A percentile compares a stretch with the other conserved stretches of the same genome.
phyloP scores from a whole-genome alignment of 2,888 invertebrate species.

The Ceraclea dissimilis region DNA sequence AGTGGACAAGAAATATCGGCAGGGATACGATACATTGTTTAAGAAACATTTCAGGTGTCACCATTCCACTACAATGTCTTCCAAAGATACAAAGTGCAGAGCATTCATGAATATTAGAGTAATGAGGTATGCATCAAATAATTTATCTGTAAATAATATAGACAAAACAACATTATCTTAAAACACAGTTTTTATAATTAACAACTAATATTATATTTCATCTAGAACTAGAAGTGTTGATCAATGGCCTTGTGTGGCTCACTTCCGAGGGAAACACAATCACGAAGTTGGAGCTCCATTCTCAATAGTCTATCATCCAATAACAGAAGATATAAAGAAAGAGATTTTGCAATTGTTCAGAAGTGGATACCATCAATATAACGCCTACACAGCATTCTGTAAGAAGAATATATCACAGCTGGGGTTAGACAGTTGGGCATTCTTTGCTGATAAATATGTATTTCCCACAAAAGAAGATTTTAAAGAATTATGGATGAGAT shows the following conservation, averaged over 20 bases:
- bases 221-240: background rate
- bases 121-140: background rate
- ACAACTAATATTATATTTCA: too few species aligned
- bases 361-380: conserved; percentile 1
- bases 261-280: conserved; percentile 5
- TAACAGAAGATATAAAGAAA: conserved; percentile 5
- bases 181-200: too few species aligned
- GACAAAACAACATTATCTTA: too few species aligned
- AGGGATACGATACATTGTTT: conserved; percentile 4
- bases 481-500: conserved; percentile 4
- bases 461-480: conserved; percentile 5
- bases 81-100: background rate
- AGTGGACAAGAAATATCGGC: conserved; percentile 1
- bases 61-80: background rate
- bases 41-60: conserved; percentile 1
- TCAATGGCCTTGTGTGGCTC: conserved; percentile 2
- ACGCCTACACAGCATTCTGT: conserved; percentile 1
- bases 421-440: conserved; percentile 3
- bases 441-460: conserved; percentile 4
- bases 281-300: conserved; percentile 5
- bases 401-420: conserved; percentile 1
- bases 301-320: conserved; percentile 2
- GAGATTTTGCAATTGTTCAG: background rate
- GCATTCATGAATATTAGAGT: conserved; percentile 3
- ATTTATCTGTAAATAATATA: background rate